Evolutionary conservation across 2,113 vertebrate species (phyloP).

Genomic region (Crotophaga sulcirostris): DNA sequence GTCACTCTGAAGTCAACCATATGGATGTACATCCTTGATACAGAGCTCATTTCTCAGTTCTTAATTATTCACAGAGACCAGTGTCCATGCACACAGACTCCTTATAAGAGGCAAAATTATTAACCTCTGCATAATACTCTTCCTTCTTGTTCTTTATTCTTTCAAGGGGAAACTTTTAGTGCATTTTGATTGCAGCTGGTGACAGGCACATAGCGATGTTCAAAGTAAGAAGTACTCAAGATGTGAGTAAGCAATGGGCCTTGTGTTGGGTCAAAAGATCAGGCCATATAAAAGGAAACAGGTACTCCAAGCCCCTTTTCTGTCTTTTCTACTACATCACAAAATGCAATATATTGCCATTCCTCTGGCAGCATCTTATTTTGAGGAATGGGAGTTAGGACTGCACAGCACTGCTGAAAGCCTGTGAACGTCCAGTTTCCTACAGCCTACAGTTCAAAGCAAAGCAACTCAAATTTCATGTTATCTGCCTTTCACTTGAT

Average conservation of each 20-base stretch:
- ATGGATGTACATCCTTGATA: neutral
- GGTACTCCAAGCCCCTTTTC: too few relatives aligned
- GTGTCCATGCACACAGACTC: neutral
- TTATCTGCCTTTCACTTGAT: neutral
- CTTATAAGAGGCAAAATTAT: neutral
- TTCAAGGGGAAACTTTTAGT: neutral
- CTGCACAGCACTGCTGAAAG: neutral
- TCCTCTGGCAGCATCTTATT: neutral
- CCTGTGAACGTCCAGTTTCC: neutral
- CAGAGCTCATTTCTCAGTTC: neutral
- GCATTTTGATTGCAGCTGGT: too few relatives aligned
- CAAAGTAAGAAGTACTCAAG: too few relatives aligned
- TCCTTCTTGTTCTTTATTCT: neutral
- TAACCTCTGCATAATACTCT: neutral
- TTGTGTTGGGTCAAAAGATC: too few relatives aligned
- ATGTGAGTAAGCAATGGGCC: too few relatives aligned
- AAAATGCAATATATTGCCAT: neutral
- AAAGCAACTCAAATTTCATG: neutral
- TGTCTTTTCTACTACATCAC: too few relatives aligned
- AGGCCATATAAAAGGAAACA: too few relatives aligned
- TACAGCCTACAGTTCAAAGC: neutral
- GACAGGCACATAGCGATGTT: too few relatives aligned
- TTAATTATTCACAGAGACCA: neutral
- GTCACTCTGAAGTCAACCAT: neutral
- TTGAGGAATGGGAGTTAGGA: neutral